Evolutionary conservation across 2,113 vertebrate species (phyloP).

Genomic region (Zingel zingel): DNA sequence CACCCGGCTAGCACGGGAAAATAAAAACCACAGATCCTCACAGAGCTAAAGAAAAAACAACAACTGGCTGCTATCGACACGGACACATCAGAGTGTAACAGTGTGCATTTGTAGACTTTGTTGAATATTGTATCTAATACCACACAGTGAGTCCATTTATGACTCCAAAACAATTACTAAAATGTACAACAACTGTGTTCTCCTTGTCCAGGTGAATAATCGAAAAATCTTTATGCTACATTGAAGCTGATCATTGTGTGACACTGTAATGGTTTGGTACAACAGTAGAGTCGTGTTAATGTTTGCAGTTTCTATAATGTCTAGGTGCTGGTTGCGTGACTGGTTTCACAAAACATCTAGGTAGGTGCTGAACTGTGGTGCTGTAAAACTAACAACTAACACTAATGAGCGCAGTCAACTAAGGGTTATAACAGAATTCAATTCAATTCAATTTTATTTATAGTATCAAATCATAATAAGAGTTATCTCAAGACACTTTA

Average conservation of each 20-base stretch:
- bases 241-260: not conserved
- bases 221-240: not conserved
- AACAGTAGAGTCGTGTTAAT: slow-evolving; percentile 48
- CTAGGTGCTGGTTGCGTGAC: slow-evolving; percentile 63
- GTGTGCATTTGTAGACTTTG: not conserved
- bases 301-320: slow-evolving; percentile 78
- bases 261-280: not conserved
- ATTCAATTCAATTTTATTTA: no score
- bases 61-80: not conserved
- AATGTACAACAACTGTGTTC: not conserved
- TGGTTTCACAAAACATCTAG: slow-evolving; percentile 62
- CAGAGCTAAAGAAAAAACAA: not conserved
- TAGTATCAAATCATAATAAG: no score
- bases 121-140: not conserved
- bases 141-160: not conserved
- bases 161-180: not conserved
- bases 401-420: not conserved
- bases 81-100: not conserved
- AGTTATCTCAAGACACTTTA: no score
- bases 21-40: not conserved
- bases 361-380: slow-evolving; percentile 63
- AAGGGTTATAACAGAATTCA: not conserved
- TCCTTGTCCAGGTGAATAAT: not conserved
- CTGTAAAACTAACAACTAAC: slow-evolving; percentile 25
- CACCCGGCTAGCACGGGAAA: not conserved